phyloP scores from a whole-genome alignment of 2,888 invertebrate species.

The Megastigmus dorsalis region DNA sequence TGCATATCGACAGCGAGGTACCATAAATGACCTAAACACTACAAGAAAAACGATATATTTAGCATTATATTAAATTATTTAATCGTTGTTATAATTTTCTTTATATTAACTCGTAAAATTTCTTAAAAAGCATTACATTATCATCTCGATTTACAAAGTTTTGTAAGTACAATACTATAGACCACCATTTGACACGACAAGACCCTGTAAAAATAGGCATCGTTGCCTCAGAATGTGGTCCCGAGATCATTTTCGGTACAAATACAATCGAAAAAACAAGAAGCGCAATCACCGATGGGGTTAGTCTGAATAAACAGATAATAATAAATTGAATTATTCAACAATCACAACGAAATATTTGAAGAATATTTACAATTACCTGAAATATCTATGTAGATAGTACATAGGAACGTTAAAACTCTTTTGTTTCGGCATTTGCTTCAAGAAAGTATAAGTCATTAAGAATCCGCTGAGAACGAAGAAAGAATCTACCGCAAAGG shows the following conservation, averaged over 20 bases:
- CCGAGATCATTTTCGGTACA: constrained; percentile 75
- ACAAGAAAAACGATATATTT: constrained; percentile 45
- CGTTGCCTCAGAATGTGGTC: constrained; percentile 71
- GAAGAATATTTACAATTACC: constrained; percentile 63
- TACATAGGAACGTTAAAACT: constrained; percentile 70
- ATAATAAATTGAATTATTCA: not conserved
- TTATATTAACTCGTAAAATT: too few relatives aligned
- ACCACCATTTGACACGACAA: constrained; percentile 76
- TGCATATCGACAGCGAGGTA: constrained; percentile 79
- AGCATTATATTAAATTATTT: not conserved
- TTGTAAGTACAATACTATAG: constrained; percentile 75
- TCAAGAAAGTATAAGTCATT: constrained; percentile 71
- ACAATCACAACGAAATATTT: not conserved
- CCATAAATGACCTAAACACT: constrained; percentile 78
- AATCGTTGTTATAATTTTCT: not conserved
- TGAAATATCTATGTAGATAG: constrained; percentile 74
- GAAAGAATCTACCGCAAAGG: constrained; percentile 75
- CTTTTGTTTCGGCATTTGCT: constrained; percentile 66
- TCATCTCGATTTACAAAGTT: constrained; percentile 74
- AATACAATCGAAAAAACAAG: constrained; percentile 76
- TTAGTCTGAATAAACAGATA: constrained; percentile 72
- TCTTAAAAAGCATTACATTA: constrained; percentile 63
- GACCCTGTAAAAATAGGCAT: constrained; percentile 57
- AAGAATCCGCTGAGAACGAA: constrained; percentile 74
- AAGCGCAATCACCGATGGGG: constrained; percentile 76